These are phyloP conservation scores for Choreutis nemorana DNA, from an alignment of 2,888 invertebrate genomes.

Conservation along the genomic window DNA sequence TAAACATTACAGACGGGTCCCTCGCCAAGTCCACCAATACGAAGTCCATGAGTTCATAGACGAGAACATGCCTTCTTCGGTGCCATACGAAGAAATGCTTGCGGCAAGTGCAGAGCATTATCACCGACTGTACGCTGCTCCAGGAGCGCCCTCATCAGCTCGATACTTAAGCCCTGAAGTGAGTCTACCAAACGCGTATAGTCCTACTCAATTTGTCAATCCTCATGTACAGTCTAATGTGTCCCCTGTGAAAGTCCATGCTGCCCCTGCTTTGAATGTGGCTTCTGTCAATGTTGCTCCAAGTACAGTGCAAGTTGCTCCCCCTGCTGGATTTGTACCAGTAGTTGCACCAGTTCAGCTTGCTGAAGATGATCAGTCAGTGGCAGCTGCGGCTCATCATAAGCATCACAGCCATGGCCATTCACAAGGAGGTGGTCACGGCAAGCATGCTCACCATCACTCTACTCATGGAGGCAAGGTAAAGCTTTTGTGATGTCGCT, in stretches of 20 bases:
- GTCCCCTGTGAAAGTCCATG: conserved; percentile 2
- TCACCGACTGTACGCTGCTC: conserved; percentile 36
- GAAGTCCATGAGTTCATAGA: conserved; percentile 48
- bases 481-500: conserved; percentile 8
- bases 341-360: conserved; percentile 11
- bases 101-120: conserved; percentile 55
- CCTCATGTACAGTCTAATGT: conserved; percentile 9
- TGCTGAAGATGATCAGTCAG: no score
- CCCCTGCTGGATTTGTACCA: conserved; percentile 11
- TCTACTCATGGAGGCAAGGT: conserved; percentile 57
- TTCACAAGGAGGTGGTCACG: conserved; percentile 22
- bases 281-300: conserved; percentile 14
- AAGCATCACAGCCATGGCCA: conserved; percentile 24
- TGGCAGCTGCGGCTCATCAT: conserved; percentile 14
- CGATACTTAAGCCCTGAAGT: conserved; percentile 26
- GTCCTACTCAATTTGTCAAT: conserved; percentile 10
- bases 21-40: conserved; percentile 45
- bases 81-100: conserved; percentile 50
- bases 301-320: conserved; percentile 16
- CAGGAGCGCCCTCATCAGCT: conserved; percentile 18
- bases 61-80: conserved; percentile 27
- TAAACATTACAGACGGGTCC: conserved; percentile 22
- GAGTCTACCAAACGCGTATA: conserved; percentile 13
- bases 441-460: conserved; percentile 24
- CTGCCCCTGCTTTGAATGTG: conserved; percentile 3